Evolutionary conservation across 2,113 vertebrate species (phyloP), one percentile per base, ranked within the genome.

Genomic region (Thymallus thymallus): DNA sequence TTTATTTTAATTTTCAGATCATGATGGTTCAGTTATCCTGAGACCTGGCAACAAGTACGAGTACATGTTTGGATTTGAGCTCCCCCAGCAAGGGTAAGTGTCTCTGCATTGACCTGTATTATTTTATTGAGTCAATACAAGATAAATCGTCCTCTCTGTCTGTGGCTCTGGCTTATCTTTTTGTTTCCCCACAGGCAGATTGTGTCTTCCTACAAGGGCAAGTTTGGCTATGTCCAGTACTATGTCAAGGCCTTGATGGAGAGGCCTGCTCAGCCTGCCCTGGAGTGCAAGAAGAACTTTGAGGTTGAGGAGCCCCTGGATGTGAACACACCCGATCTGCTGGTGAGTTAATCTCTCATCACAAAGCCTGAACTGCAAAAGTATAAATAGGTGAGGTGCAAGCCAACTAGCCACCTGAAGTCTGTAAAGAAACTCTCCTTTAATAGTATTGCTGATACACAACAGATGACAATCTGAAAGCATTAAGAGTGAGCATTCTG

Each of bases 261-360:
- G 61, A 94, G 95, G 0, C 92, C 94, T 0, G 88, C 92, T 0
- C 92, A 90, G 29, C 90, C 92, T 0, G 72, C 88, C 0, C 90
- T 95, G 2, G 93, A 95, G 79, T 86, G 88, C 3, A 95, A 94
- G 83, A 95, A 94, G 22, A 58, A 60, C 35, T 99, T 99, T 0
- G 94, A 98, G 73, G 98, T 99, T 69, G 94, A 96, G 89, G 97
- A 99, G 72, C 93, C 94, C 0, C 92, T 99, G 35, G 97, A 99
- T 3, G 90, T 99, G 12, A 96, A 95, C 87, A 97, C 96, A 0
- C 96, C 96, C 0, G 97, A 95, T 1, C 41, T 99, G 74, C 88
- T 95, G 95, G 98, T 99, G 67, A 72, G 55, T 22, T 0, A 0
- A 32, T 41, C 0, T 26, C 26, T 60, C 12, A 51, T 18, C 48